Base-by-base conservation (phyloP, 2,888 invertebrate genomes). In the Timema podura region DNA sequence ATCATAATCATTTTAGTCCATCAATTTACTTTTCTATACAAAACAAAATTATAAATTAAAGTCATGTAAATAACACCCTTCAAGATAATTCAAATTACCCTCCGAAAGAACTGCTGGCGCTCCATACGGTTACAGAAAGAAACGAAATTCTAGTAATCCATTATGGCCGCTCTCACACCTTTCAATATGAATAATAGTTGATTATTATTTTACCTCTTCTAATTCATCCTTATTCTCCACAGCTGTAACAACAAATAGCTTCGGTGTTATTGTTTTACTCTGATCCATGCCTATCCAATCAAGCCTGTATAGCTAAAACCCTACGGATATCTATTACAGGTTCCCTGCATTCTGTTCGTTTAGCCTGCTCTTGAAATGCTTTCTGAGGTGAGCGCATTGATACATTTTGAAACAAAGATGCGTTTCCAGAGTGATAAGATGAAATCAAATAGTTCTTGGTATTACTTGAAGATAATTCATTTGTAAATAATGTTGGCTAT, bases 171-270 rank as follows among this genome's bases (percentile, higher is more conserved):
- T 73, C 68, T 71, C 71, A 68, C 72, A 73, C 67, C 67, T 70
- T 68, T 68, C 73, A 71, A 71, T 73, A 73, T 68, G 72, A 74
- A 73, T 72, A 72, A 71, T 68, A 71, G 70, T 70, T 69, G 72
- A 71, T 61, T 70, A 71, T 66, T 68, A 74, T 74, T 72, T 75
- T 77, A 79, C 79, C 77, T 79, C 79, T 72, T 79, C 78, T 69
- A 75, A 74, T 70, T 79, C 79, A 73, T 79, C 79, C 75, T 76
- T 77, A 74, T 74, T 74, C 74, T 79, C 79, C 69, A 78, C 90
- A 80, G 89, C 87, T 81, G 91, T 89, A 82, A 89, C 90, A 85
- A 89, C 85, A 85, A 93, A 92, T 84, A 93, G 86, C 85, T 90
- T 91, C 80, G 91, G 90, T 75, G 80, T 76, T 74, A 79, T 79